phyloP scores from a whole-genome alignment of 2,113 vertebrate species.

The Dasyprocta punctata region DNA sequence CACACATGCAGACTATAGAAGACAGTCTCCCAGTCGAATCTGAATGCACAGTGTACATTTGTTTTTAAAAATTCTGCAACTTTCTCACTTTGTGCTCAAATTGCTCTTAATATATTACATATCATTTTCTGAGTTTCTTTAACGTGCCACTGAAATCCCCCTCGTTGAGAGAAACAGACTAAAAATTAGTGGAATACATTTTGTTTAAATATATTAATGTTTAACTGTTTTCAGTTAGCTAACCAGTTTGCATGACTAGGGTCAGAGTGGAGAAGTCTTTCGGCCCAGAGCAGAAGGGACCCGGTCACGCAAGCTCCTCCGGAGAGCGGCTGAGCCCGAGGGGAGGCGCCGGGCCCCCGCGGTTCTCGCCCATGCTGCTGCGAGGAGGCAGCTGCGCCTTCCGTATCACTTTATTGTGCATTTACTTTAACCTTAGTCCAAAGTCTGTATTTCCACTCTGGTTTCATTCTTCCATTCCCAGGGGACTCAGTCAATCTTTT shows the following conservation, averaged over 20 bases:
- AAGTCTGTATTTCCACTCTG: fast-evolving
- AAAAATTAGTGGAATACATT: not conserved
- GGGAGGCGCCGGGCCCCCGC: no score
- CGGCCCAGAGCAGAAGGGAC: not conserved
- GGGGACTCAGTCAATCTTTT: fast-evolving
- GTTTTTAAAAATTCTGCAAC: not conserved
- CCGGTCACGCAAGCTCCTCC: fast-evolving
- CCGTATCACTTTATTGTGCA: fast-evolving
- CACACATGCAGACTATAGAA: not conserved
- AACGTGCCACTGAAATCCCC: no score
- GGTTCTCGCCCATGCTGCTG: no score
- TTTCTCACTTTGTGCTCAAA: fast-evolving
- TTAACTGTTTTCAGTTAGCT: not conserved
- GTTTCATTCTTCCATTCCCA: no score
- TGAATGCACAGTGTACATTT: no score
- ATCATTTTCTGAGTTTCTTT: no score
- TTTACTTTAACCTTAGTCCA: fast-evolving
- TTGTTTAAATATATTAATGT: not conserved
- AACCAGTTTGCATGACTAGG: fast-evolving
- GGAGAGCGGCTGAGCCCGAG: no score
- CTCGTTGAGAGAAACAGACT: not conserved
- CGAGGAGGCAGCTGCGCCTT: fast-evolving
- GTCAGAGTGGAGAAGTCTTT: not conserved
- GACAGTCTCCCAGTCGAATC: not conserved
- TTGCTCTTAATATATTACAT: no score